Evolutionary conservation across 2,888 invertebrate genomes (phyloP).

Genomic region (Lasioglossum lativentre): DNA sequence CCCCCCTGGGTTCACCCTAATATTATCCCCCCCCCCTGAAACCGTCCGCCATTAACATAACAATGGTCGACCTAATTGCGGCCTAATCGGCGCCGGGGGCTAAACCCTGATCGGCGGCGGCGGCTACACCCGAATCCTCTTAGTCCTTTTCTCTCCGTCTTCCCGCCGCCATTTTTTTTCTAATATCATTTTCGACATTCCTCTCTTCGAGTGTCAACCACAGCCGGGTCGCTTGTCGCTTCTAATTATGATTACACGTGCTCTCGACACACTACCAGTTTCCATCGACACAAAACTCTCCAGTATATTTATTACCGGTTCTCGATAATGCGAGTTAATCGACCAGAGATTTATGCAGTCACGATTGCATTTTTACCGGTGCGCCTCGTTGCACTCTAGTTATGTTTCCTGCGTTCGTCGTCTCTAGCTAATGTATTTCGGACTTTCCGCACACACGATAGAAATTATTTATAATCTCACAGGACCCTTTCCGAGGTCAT

Average conservation of each 20-base stretch:
- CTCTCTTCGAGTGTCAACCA: not conserved
- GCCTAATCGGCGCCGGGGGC: conserved; percentile 80
- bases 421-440: too few species aligned
- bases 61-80: conserved; percentile 83
- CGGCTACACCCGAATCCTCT: conserved; percentile 46
- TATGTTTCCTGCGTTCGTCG: not conserved
- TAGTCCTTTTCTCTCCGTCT: conserved; percentile 13
- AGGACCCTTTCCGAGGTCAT: too few species aligned
- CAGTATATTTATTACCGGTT: too few species aligned
- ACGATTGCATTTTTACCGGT: not conserved
- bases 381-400: not conserved
- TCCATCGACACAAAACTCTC: too few species aligned
- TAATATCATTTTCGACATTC: not conserved
- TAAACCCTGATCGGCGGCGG: conserved; percentile 61
- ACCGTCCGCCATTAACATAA: conserved; percentile 81
- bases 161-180: not conserved
- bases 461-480: too few species aligned
- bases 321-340: too few species aligned
- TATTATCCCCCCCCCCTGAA: conserved; percentile 79
- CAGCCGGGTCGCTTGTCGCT: not conserved
- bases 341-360: too few species aligned
- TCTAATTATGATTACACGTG: conserved; percentile 10
- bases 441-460: too few species aligned
- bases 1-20: conserved; percentile 79
- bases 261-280: not conserved